These are phyloP conservation scores for Carduelis carduelis DNA, from an alignment of 2,797 vertebrate species.

Conservation along the genomic window DNA sequence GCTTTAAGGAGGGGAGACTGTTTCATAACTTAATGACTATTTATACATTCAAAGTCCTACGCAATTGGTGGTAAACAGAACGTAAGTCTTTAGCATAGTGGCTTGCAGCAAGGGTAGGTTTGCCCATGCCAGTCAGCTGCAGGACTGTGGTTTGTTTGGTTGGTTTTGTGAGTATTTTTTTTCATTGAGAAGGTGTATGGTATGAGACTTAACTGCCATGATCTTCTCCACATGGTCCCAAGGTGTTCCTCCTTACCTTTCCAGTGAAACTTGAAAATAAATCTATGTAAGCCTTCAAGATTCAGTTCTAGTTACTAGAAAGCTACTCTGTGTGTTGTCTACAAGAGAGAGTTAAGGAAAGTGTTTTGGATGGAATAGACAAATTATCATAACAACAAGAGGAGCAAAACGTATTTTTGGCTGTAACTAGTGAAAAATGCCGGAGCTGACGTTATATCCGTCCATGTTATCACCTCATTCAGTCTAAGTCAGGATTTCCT, in stretches of 20 bases:
- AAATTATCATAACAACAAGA: not conserved
- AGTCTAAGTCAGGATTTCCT: slow-evolving; percentile 67
- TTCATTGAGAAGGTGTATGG: not conserved
- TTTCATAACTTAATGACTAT: slow-evolving; percentile 46
- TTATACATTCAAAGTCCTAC: not conserved
- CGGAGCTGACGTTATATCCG: not conserved
- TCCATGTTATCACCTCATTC: not conserved
- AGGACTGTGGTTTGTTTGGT: not conserved
- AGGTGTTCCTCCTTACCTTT: not conserved
- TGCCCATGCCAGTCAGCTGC: not conserved
- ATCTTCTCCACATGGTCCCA: not conserved
- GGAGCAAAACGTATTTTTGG: slow-evolving; percentile 23
- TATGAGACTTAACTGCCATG: not conserved
- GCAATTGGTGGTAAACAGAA: slow-evolving; percentile 25
- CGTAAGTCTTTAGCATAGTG: not conserved
- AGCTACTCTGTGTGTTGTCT: not conserved
- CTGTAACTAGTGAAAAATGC: slow-evolving; percentile 25
- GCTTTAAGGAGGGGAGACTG: not conserved
- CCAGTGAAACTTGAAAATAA: not conserved
- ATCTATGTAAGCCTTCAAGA: not conserved
- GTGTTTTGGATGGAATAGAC: not conserved
- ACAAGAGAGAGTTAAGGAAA: not conserved
- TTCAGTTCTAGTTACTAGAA: not conserved
- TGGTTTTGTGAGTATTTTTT: not conserved
- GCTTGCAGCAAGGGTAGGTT: not conserved